phyloP scores from a whole-genome alignment of 2,797 vertebrate species.

The Eupleurogrammus muticus region DNA sequence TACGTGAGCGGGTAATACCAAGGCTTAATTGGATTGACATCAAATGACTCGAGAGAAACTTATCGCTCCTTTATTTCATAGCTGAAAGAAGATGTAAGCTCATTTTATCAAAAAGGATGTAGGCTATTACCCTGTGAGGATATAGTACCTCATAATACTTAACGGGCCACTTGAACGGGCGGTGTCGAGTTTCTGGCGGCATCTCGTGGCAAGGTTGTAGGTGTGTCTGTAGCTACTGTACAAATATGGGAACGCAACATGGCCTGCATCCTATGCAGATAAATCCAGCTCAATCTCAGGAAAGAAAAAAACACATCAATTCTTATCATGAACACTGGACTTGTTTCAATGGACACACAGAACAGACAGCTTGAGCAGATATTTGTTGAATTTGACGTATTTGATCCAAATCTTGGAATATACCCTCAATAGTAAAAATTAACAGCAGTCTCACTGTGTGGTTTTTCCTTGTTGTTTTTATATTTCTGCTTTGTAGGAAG shows the following conservation, averaged over 20 bases:
- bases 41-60: slow-evolving; percentile 51
- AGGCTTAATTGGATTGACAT: slow-evolving; percentile 53
- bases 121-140: not conserved
- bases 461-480: not conserved
- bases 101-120: slow-evolving; percentile 11
- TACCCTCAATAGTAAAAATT: too few relatives aligned
- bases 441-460: not conserved
- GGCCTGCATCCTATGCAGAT: too few relatives aligned
- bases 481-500: not conserved
- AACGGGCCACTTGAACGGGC: not conserved
- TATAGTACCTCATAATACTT: not conserved
- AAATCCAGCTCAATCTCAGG: too few relatives aligned
- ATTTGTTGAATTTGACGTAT: too few relatives aligned
- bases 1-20: slow-evolving; percentile 26
- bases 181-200: not conserved
- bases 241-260: too few relatives aligned
- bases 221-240: too few relatives aligned
- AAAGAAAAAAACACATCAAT: too few relatives aligned
- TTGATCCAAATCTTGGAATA: too few relatives aligned
- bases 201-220: too few relatives aligned
- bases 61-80: slow-evolving; percentile 20
- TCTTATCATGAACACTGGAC: too few relatives aligned
- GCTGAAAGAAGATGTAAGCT: slow-evolving; percentile 27
- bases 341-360: too few relatives aligned
- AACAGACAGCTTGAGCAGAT: too few relatives aligned